Percentiles rank a stretch among this genome's conserved stretches.
Evolutionary conservation across 2,888 invertebrate genomes (phyloP).

Genomic region (Hirtodrosophila duncani): DNA sequence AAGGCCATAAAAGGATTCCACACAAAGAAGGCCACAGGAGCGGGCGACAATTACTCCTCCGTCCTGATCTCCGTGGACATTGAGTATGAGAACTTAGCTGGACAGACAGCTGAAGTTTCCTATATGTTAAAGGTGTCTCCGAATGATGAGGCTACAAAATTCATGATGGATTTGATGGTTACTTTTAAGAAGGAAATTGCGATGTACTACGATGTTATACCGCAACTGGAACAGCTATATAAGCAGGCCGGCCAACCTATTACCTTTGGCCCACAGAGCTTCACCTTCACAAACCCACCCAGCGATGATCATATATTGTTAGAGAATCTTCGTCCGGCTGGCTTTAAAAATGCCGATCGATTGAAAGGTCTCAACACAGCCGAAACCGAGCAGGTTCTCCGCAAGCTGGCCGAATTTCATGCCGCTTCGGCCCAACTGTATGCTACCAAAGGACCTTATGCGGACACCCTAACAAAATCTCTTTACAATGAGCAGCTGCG

Average conservation of each 20-base stretch:
- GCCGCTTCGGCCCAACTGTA: constrained; percentile 61
- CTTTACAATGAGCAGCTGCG: constrained; percentile 38
- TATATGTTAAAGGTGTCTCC: constrained; percentile 53
- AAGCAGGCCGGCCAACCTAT: constrained; percentile 48
- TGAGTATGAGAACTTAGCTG: constrained; percentile 18
- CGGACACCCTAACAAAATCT: constrained; percentile 17
- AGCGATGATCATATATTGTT: constrained; percentile 53
- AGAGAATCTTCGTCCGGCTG: constrained; percentile 58
- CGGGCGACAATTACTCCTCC: constrained; percentile 65
- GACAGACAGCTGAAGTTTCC: constrained; percentile 15
- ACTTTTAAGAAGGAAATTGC: constrained; percentile 62
- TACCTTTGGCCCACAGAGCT: constrained; percentile 58
- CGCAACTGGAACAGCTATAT: constrained; percentile 62
- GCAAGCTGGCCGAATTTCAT: constrained; percentile 70
- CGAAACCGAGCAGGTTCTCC: constrained; percentile 53
- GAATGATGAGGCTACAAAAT: background rate
- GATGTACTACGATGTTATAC: constrained; percentile 62
- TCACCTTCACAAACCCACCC: no score
- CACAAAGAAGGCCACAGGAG: constrained; percentile 40
- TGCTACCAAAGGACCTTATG: constrained; percentile 52
- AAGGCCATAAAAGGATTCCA: constrained; percentile 42
- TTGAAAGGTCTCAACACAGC: constrained; percentile 59
- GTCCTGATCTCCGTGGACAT: constrained; percentile 49
- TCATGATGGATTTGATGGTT: constrained; percentile 29
- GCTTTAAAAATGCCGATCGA: constrained; percentile 60